Evolutionary conservation across 2,797 vertebrate genomes (phyloP).

Genomic region (Moxostoma hubbsi): DNA sequence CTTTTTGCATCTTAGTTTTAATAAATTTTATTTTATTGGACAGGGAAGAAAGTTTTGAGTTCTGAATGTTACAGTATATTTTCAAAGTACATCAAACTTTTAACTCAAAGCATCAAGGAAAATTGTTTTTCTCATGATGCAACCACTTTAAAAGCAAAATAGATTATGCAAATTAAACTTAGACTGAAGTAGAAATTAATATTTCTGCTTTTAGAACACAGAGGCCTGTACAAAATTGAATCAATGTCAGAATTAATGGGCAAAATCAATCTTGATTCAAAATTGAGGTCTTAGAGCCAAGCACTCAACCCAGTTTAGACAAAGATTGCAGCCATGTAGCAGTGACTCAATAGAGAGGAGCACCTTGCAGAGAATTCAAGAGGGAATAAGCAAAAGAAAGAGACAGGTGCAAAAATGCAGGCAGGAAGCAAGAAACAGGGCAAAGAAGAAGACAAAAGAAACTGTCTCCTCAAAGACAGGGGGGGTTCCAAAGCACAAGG

Average conservation of each 20-base stretch:
- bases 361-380: neutral
- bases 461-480: neutral
- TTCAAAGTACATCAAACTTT: neutral
- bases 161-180: neutral
- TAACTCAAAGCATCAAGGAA: neutral
- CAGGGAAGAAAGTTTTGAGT: neutral
- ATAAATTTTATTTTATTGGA: neutral
- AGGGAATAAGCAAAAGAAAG: neutral
- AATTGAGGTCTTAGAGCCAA: neutral
- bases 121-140: neutral
- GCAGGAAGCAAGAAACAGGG: neutral
- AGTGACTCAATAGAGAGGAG: neutral
- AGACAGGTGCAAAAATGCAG: neutral
- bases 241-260: constrained; percentile 17
- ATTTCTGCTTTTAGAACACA: neutral
- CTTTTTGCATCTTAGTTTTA: neutral
- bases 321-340: constrained; percentile 3
- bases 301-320: neutral
- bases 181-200: neutral
- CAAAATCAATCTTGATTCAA: constrained; percentile 11
- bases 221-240: neutral
- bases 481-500: constrained; percentile 28
- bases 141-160: neutral
- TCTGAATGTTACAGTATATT: neutral
- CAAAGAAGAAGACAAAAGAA: neutral